These are phyloP conservation scores for Paratrypauchen microcephalus DNA, from an alignment of 2,797 vertebrate species.

Conservation along the genomic window DNA sequence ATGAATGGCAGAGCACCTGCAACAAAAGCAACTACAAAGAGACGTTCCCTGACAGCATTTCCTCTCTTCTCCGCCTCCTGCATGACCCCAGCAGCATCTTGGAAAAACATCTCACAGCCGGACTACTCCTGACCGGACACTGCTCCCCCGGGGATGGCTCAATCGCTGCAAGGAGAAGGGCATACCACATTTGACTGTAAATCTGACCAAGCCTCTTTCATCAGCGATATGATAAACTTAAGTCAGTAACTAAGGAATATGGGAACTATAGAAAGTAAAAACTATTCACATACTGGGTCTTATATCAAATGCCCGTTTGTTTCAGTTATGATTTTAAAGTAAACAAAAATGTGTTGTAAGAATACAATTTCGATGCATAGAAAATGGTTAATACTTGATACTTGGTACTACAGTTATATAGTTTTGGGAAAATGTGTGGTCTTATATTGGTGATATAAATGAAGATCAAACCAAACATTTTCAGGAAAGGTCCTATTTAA, in stretches of 20 bases:
- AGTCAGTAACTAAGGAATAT: conserved; percentile 40
- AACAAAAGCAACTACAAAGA: conserved; percentile 84
- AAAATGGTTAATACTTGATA: too few species aligned
- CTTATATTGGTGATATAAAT: not conserved
- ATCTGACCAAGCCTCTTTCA: conserved; percentile 67
- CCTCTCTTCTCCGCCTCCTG: conserved; percentile 67
- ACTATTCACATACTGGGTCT: too few species aligned
- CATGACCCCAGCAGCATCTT: conserved; percentile 73
- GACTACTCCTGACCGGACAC: conserved; percentile 60
- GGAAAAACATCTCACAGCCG: conserved; percentile 76
- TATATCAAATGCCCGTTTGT: too few species aligned
- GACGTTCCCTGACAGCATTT: conserved; percentile 77
- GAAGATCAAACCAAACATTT: not conserved
- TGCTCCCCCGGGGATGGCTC: conserved; percentile 60
- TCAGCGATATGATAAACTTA: conserved; percentile 63
- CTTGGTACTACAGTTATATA: too few species aligned
- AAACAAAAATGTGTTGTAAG: not conserved
- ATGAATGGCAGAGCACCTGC: conserved; percentile 86
- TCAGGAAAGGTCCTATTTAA: not conserved
- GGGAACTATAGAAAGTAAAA: conserved; percentile 31
- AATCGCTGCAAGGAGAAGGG: conserved; percentile 62
- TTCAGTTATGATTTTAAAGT: not conserved
- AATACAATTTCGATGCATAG: too few species aligned
- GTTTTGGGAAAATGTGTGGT: too few species aligned
- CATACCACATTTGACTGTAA: conserved; percentile 73